Conservation (phyloP, 2,888 invertebrate genomes). For the Zygaena filipendulae region DNA sequence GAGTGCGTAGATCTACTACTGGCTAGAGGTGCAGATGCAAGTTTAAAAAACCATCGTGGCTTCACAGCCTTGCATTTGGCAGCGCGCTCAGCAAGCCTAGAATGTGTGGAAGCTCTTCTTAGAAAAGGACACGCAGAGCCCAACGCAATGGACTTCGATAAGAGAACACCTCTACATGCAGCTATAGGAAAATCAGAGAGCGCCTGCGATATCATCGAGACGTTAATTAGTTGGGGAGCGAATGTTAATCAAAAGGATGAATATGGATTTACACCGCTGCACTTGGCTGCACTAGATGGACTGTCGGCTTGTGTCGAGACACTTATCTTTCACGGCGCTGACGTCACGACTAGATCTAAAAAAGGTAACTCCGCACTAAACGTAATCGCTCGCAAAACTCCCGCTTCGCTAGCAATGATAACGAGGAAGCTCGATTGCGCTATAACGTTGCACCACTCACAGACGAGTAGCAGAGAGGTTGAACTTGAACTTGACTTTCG, state of each 20-base stretch:
- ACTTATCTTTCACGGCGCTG: conserved; percentile 85
- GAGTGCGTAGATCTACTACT: conserved; percentile 83
- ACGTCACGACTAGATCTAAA: conserved; percentile 89
- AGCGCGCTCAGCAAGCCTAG: conserved; percentile 80
- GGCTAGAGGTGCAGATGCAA: conserved; percentile 79
- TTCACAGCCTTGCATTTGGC: conserved; percentile 90
- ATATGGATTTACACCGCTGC: conserved; percentile 87
- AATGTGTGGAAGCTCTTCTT: conserved; percentile 82
- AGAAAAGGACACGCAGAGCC: conserved; percentile 81
- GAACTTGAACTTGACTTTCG: conserved; percentile 86
- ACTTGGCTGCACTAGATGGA: conserved; percentile 87
- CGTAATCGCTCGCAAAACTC: conserved; percentile 87
- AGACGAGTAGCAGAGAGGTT: conserved; percentile 83
- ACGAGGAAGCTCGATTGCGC: conserved; percentile 85
- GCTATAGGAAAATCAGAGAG: conserved; percentile 86
- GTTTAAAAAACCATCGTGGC: conserved; percentile 79
- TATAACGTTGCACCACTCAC: conserved; percentile 80
- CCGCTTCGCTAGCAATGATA: conserved; percentile 85
- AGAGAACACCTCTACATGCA: conserved; percentile 84
- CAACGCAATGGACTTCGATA: conserved; percentile 83
- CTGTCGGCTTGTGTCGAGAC: conserved; percentile 87
- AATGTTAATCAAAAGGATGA: conserved; percentile 87
- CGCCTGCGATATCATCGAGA: conserved; percentile 83
- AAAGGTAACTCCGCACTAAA: conserved; percentile 88
- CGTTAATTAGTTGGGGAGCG: conserved; percentile 81